Percentiles rank a stretch among this genome's conserved stretches.
These are phyloP conservation scores for Altica lythri DNA, from an alignment of 2,888 invertebrate species.

Conservation along the genomic window DNA sequence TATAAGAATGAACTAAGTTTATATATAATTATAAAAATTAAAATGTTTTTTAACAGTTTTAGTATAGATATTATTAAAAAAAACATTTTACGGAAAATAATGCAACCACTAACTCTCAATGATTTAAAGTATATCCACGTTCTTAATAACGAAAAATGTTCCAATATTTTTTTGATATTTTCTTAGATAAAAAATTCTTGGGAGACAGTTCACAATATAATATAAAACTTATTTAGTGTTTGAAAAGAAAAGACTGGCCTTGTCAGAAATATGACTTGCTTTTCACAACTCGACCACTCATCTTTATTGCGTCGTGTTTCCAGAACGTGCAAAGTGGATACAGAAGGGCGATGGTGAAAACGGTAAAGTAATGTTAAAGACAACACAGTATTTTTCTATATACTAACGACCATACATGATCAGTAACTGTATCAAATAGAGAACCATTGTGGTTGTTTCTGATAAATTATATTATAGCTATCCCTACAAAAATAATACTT, in stretches of 20 bases:
- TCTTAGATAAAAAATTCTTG: slow-evolving; percentile 19
- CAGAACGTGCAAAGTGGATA: slow-evolving; percentile 49
- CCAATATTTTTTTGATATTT: slow-evolving; percentile 7
- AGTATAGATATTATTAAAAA: no score
- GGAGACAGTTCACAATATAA: slow-evolving; percentile 23
- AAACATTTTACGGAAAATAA: no score
- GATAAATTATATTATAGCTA: no score
- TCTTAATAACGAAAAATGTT: slow-evolving; percentile 22
- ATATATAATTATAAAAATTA: no score
- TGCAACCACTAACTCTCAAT: no score
- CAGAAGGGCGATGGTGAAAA: slow-evolving; percentile 6
- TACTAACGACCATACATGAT: background rate
- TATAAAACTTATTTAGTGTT: slow-evolving; percentile 29
- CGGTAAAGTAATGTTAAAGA: background rate
- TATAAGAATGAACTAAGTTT: no score
- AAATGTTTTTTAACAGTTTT: no score
- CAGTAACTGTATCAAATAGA: background rate
- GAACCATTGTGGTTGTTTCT: no score
- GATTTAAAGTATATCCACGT: no score
- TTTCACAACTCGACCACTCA: slow-evolving; percentile 42
- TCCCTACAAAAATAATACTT: no score
- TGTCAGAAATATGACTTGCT: slow-evolving; percentile 33
- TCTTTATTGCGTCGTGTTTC: slow-evolving; percentile 53
- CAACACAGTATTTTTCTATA: slow-evolving; percentile 4
- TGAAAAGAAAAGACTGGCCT: slow-evolving; percentile 28